These are phyloP conservation scores for Luffia ferchaultella DNA, from an alignment of 2,888 invertebrate genomes.

Conservation along the genomic window DNA sequence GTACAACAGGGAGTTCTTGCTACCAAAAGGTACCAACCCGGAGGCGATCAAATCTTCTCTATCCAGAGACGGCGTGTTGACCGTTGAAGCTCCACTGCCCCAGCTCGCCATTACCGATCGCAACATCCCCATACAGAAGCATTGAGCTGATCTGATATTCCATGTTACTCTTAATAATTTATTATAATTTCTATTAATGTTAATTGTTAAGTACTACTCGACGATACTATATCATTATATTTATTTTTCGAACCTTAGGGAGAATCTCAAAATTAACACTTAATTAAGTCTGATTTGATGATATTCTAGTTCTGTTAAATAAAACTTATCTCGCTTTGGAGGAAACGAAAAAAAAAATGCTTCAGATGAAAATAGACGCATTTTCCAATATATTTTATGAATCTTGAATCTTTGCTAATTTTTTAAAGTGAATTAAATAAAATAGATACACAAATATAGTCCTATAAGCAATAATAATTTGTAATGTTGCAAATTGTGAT, in stretches of 20 bases:
- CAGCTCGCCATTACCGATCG: slow-evolving; percentile 82
- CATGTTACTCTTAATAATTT: slow-evolving; percentile 61
- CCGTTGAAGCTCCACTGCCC: slow-evolving; percentile 96
- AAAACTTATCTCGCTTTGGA: no score
- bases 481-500: no score
- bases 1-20: slow-evolving; percentile 96
- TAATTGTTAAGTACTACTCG: neutral
- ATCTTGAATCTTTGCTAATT: no score
- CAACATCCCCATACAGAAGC: slow-evolving; percentile 81
- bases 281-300: neutral
- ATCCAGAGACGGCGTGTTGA: slow-evolving; percentile 95
- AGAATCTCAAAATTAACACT: slow-evolving; percentile 48
- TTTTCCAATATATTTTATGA: no score
- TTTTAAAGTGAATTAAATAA: no score
- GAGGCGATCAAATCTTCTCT: slow-evolving; percentile 95
- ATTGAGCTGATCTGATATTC: slow-evolving; percentile 59
- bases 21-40: slow-evolving; percentile 96
- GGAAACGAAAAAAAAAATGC: no score
- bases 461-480: no score
- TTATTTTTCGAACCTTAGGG: neutral
- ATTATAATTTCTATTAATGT: slow-evolving; percentile 24
- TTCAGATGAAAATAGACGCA: no score
- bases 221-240: neutral
- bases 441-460: no score
- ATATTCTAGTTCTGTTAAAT: no score